These are phyloP conservation scores for Brachionus rubens DNA, from an alignment of 1,140 invertebrate genomes.

Conservation along the genomic window DNA sequence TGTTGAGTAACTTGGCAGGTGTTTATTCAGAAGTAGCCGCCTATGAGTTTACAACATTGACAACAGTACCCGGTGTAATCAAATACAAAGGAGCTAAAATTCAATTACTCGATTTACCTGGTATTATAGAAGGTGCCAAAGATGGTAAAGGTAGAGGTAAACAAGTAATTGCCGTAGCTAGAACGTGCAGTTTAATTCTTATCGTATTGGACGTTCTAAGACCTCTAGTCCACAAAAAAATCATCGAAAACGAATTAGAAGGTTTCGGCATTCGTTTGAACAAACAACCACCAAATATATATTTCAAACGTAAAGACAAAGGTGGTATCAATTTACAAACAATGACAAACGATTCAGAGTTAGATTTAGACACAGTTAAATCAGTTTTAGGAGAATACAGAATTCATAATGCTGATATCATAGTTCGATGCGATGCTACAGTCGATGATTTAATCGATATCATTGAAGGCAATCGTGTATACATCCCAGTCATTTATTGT, in stretches of 20 bases:
- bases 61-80: slow-evolving; percentile 98
- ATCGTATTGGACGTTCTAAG: slow-evolving; percentile 97
- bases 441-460: slow-evolving; percentile 97
- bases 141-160: slow-evolving; percentile 95
- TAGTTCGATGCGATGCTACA: slow-evolving; percentile 79
- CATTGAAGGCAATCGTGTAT: slow-evolving; percentile 95
- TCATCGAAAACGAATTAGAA: slow-evolving; percentile 96
- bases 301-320: slow-evolving; percentile 94
- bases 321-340: slow-evolving; percentile 87
- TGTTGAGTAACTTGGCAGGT: slow-evolving; percentile 91
- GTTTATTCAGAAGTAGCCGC: slow-evolving; percentile 99
- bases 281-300: slow-evolving; percentile 93
- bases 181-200: slow-evolving; percentile 95
- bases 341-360: slow-evolving; percentile 82
- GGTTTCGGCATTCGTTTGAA: slow-evolving; percentile 95
- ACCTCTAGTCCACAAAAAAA: slow-evolving; percentile 88
- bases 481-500: slow-evolving; percentile 95
- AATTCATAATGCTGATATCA: slow-evolving; percentile 87
- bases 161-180: slow-evolving; percentile 97
- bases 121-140: slow-evolving; percentile 99
- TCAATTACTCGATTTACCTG: slow-evolving; percentile 94
- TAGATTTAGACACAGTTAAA: slow-evolving; percentile 91
- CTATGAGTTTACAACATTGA: slow-evolving; percentile 98
- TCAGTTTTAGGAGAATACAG: slow-evolving; percentile 94
- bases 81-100: slow-evolving; percentile 99